Base-by-base conservation (phyloP, 2,113 vertebrate species). In the Phoxinus phoxinus region DNA sequence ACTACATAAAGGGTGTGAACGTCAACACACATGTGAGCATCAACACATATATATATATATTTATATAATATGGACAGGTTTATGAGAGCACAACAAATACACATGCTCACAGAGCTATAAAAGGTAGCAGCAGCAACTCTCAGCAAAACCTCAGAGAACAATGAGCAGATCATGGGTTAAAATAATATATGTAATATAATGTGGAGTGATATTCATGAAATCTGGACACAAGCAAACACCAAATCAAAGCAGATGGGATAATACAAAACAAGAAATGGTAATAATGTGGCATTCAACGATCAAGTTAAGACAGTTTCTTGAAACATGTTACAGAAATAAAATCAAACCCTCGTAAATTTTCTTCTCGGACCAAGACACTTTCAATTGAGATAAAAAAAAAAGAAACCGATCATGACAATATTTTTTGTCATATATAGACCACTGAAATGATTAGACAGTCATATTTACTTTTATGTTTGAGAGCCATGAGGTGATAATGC, bases 61-160 rank as follows among this genome's bases (percentile, higher is more conserved):
- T n/a, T 9, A 6, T 25, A 61, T 27, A 58, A 15, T 8, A 79
- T 19, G 56, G 56, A 63, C 56, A 53, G 44, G 21, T 61, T 61
- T 41, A 58, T 32, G 15, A 76, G 30, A 61, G 25, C 17, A 67
- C 61, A 65, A 53, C 37, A 81, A 30, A 46, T 7, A 67, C 58
- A 81, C 79, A 67, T 48, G 79, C 61, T 81, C 79, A 51, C 21
- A 69, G 61, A 81, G 59, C 78, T 48, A 48, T 46, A 48, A 65
- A 81, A 65, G 58, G n/a, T 81, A 81, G 78, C 78, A 81, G 78
- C 78, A 81, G 8, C n/a, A 76, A 25, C 59, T 46, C 35, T 65
- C 25, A 51, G 25, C 6, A 23, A 67, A 21, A 46, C 30, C 25
- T 67, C 9, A 0, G 44, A 81, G 25, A 63, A 59, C 2, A 56